A percentile compares a stretch with the other conserved stretches of the same genome.
Conservation (phyloP, 2,113 vertebrate species). For the Semicossyphus pulcher region DNA sequence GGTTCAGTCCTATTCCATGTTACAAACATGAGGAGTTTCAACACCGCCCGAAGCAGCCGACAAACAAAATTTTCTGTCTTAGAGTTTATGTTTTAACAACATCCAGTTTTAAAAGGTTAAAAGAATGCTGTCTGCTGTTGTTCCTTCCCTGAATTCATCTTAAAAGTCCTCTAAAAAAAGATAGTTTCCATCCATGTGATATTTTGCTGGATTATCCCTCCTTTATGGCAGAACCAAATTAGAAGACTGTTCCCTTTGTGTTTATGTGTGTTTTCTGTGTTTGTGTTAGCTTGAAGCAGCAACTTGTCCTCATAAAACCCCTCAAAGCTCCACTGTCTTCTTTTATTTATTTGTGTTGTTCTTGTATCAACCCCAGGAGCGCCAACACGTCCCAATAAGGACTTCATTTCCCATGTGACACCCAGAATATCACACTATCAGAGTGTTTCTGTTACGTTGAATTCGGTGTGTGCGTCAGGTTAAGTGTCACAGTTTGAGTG, state of each 20-base stretch:
- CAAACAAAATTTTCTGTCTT: too few relatives aligned
- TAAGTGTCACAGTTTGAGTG: constrained; percentile 13
- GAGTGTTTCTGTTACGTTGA: too few relatives aligned
- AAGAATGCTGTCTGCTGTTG: too few relatives aligned
- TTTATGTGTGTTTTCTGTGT: neutral
- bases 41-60: too few relatives aligned
- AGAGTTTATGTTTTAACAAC: too few relatives aligned
- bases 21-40: too few relatives aligned
- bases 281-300: neutral
- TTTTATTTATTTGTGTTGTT: constrained; percentile 4
- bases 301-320: constrained; percentile 16
- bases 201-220: neutral
- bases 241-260: neutral
- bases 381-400: neutral
- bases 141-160: too few relatives aligned
- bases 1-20: too few relatives aligned
- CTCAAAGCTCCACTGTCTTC: neutral
- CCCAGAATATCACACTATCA: too few relatives aligned
- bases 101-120: too few relatives aligned
- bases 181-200: neutral
- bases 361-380: constrained; percentile 2
- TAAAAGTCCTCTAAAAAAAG: too few relatives aligned
- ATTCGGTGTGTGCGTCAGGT: too few relatives aligned
- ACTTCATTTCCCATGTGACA: neutral
- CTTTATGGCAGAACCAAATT: neutral